A percentile compares a stretch with the other conserved stretches of the same genome.
Evolutionary conservation across 2,797 vertebrate genomes (phyloP).

Genomic region (Onychomys torridus): DNA sequence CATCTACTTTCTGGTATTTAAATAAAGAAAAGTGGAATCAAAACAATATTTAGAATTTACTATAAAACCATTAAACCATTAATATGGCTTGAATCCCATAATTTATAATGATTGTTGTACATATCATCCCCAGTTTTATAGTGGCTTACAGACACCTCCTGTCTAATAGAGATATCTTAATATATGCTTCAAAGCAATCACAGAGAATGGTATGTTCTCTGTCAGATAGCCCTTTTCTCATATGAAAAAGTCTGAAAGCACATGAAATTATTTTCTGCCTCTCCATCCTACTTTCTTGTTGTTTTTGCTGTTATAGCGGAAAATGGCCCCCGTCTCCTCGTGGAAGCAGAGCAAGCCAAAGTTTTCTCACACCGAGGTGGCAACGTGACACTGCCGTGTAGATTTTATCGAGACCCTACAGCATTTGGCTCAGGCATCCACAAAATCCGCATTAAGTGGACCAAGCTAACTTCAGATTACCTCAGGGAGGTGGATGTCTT

Average conservation of each 20-base stretch:
- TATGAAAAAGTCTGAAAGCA: neutral
- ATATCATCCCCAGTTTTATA: neutral
- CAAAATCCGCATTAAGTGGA: slow-evolving; percentile 94
- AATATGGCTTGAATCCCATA: neutral
- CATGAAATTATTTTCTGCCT: neutral
- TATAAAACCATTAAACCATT: neutral
- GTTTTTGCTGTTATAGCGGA: slow-evolving; percentile 87
- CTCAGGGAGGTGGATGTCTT: slow-evolving; percentile 93
- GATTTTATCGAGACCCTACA: slow-evolving; percentile 91
- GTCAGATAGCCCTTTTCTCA: neutral
- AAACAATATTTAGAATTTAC: neutral
- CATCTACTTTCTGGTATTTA: slow-evolving; percentile 21
- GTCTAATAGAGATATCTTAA: neutral
- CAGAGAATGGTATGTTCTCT: neutral
- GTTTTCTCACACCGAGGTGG: slow-evolving; percentile 89
- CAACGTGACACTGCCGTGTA: slow-evolving; percentile 93
- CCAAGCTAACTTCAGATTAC: slow-evolving; percentile 92
- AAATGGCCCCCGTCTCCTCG: slow-evolving; percentile 92
- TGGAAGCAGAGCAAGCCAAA: slow-evolving; percentile 91
- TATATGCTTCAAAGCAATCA: neutral
- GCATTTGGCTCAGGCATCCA: slow-evolving; percentile 85
- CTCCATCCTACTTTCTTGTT: neutral
- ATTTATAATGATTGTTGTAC: neutral
- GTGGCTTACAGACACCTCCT: neutral
- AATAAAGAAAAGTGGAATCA: slow-evolving; percentile 26